Base-by-base conservation (phyloP, 1,140 invertebrate genomes). In the Papilio aristodemus region DNA sequence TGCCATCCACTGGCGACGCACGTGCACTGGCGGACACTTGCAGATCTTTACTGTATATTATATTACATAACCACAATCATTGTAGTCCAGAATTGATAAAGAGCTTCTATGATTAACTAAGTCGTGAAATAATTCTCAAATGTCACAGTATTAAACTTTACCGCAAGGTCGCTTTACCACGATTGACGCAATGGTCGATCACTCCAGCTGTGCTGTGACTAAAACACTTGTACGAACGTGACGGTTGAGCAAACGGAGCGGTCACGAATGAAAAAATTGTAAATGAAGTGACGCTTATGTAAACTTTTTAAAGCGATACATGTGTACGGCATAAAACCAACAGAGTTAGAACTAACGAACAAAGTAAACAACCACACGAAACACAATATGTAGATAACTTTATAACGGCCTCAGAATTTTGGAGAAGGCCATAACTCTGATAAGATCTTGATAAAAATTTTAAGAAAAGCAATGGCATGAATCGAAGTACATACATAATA, bases 311-410 rank as follows among this genome's bases (percentile, higher is more conserved):
- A 32, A 6, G 27, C 46, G 46, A 11, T 38, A 37, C n/a, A 60
- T 60, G 36, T 59, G 25, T 59, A 59, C 57, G 13, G 41, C 46
- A 17, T 37, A 38, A 36, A 38, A 60, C 36, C 4, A 37, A 60
- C 36, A 60, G 14, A 14, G 32, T 60, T 60, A 60, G 59, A 62
- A 62, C 59, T 10, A 62, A 62, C 59, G 59, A 38, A 62, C 14
- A 62, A 22, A 62, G 32, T 38, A 38, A 62, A 62, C 59, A 38
- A 62, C 19, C 46, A n/a, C 46, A 22, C 43, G 9, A 50, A 19
- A 50, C 13, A 11, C 14, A 50, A 9, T 50, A 22, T 22, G 19
- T 32, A 32, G 27, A 19, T 25, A 22, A 4, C 17, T 22, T 22
- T 50, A 9, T 50, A 22, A 22, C 11, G 46, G 46, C 19, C 19